Evolutionary conservation across 2,888 invertebrate species (phyloP).

Genomic region (Epirrhoe tristata): DNA sequence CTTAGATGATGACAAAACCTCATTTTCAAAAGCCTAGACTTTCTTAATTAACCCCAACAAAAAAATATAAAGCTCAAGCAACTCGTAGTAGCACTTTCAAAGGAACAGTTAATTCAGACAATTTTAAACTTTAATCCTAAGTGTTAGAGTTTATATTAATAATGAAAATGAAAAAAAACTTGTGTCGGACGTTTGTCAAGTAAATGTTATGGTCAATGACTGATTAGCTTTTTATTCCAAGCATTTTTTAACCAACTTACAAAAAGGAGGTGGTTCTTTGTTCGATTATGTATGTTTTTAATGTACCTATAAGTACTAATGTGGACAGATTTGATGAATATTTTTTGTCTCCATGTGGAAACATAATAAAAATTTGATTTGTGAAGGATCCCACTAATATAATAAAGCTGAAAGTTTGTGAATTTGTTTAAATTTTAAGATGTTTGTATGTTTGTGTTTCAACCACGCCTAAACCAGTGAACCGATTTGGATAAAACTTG

Average conservation of each 20-base stretch:
- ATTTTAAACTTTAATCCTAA: slow-evolving; percentile 10
- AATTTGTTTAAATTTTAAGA: too few relatives aligned
- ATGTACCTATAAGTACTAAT: too few relatives aligned
- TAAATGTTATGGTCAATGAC: slow-evolving; percentile 34
- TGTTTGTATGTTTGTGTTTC: too few relatives aligned
- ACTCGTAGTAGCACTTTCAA: slow-evolving; percentile 12
- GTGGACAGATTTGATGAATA: too few relatives aligned
- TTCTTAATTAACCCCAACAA: not conserved
- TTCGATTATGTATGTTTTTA: not conserved
- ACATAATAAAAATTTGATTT: too few relatives aligned
- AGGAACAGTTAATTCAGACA: slow-evolving; percentile 5
- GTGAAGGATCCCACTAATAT: too few relatives aligned
- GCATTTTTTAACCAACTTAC: slow-evolving; percentile 9
- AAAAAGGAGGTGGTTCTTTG: too few relatives aligned
- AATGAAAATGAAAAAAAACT: not conserved
- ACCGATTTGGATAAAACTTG: too few relatives aligned
- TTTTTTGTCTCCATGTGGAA: too few relatives aligned
- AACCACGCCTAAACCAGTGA: too few relatives aligned
- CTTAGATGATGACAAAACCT: not conserved
- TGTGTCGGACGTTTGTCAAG: slow-evolving; percentile 26
- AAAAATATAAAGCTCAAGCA: not conserved
- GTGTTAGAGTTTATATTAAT: slow-evolving; percentile 11
- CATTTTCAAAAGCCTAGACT: not conserved
- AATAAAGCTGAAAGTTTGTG: too few relatives aligned
- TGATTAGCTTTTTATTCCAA: slow-evolving; percentile 37